Evolutionary conservation across 2,888 invertebrate genomes (phyloP).

Genomic region (Spilarctia lutea): DNA sequence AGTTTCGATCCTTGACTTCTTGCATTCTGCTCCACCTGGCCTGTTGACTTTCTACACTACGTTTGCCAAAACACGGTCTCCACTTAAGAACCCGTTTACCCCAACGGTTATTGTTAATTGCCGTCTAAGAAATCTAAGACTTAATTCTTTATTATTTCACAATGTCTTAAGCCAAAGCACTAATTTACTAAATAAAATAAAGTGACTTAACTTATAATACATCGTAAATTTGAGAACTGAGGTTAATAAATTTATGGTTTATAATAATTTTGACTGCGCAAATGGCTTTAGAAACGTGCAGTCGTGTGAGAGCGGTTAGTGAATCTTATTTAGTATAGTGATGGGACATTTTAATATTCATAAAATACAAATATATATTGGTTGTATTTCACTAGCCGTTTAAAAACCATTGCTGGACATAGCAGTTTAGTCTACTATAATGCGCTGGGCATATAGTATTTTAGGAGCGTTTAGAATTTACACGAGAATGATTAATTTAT

Average conservation of each 20-base stretch:
- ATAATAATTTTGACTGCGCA: slow-evolving; percentile 42
- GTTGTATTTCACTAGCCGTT: background rate
- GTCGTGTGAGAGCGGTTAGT: slow-evolving; percentile 39
- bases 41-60: no score
- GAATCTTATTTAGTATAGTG: slow-evolving; percentile 27
- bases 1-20: no score
- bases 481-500: no score
- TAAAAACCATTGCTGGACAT: no score
- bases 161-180: background rate
- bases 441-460: no score
- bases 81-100: no score
- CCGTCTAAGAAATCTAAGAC: background rate
- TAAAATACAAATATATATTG: background rate
- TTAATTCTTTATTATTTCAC: background rate
- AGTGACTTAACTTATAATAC: slow-evolving; percentile 7
- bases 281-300: slow-evolving; percentile 39
- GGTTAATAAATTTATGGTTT: slow-evolving; percentile 41
- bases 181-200: background rate
- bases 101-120: no score
- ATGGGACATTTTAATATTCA: slow-evolving; percentile 12
- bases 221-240: slow-evolving; percentile 35
- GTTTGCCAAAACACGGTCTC: no score
- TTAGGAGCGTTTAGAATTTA: no score
- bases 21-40: no score
- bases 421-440: no score